Evolutionary conservation across 1,140 invertebrate genomes (phyloP).

Genomic region (Sminthurides bifidus): DNA sequence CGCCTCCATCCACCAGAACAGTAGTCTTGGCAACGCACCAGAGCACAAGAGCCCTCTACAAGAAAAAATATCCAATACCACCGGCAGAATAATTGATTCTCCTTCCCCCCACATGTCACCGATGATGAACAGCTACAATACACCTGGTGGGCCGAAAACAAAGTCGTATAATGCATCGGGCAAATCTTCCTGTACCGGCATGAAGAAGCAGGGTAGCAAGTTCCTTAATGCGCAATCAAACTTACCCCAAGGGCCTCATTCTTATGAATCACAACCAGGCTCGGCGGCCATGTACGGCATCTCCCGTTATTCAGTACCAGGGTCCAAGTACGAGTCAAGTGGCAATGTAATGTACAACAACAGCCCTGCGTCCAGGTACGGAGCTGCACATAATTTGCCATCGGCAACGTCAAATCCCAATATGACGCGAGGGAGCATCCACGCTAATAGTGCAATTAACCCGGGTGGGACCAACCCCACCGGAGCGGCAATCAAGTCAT

Average conservation of each 20-base stretch:
- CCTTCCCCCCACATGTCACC: constrained; percentile 6
- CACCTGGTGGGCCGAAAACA: not conserved
- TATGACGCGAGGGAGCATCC: not conserved
- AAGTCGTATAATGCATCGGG: not conserved
- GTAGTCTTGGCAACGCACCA: not conserved
- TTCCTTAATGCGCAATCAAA: not conserved
- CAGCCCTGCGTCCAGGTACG: no score
- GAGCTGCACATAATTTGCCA: not conserved
- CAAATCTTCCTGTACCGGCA: not conserved
- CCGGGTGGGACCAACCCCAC: not conserved
- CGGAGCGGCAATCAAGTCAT: not conserved
- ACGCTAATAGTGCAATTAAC: not conserved
- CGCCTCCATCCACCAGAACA: constrained; percentile 10
- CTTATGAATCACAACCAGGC: constrained; percentile 36
- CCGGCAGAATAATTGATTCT: not conserved
- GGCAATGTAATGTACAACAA: constrained; percentile 3
- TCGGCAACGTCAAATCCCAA: not conserved
- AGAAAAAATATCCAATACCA: constrained; percentile 20
- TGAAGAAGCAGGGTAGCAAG: no score
- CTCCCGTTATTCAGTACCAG: not conserved
- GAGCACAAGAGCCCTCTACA: constrained; percentile 19
- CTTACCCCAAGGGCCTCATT: not conserved
- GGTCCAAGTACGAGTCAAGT: constrained; percentile 6
- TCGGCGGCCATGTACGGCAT: not conserved
- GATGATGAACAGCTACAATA: not conserved